phyloP scores from a whole-genome alignment of 2,113 vertebrate species.

The Hemicordylus capensis region DNA sequence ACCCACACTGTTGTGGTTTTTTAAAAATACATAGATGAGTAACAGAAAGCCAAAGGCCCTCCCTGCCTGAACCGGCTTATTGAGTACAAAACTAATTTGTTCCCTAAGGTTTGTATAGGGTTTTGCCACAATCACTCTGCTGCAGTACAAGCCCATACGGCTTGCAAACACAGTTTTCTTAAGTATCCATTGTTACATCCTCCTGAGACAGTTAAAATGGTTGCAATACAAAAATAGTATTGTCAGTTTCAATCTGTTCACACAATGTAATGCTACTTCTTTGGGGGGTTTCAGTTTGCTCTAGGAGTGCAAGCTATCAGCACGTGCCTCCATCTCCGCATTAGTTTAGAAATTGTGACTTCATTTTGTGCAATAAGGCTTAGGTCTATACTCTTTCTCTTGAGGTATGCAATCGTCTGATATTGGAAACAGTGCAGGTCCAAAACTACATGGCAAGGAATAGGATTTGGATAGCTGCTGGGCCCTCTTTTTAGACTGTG shows the following conservation, averaged over 20 bases:
- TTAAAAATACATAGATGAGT: not conserved
- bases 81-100: not conserved
- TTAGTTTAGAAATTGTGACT: conserved; percentile 39
- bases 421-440: conserved; percentile 7
- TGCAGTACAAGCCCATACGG: conserved; percentile 26
- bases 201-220: conserved; percentile 47
- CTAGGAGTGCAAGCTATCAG: conserved; percentile 40
- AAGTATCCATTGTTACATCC: conserved; percentile 33
- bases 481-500: too few species aligned
- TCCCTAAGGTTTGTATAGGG: conserved; percentile 7
- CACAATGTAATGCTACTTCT: conserved; percentile 55
- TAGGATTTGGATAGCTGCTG: not conserved
- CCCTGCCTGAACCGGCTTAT: too few species aligned
- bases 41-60: not conserved
- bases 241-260: conserved; percentile 63
- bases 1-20: too few species aligned
- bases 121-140: conserved; percentile 38
- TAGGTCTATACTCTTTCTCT: conserved; percentile 26
- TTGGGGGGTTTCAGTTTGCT: conserved; percentile 64
- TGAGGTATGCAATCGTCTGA: not conserved
- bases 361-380: not conserved
- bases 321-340: conserved; percentile 53
- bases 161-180: conserved; percentile 44
- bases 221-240: conserved; percentile 50
- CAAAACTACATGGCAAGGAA: not conserved